Evolutionary conservation across 2,113 vertebrate genomes (phyloP), one percentile per base, ranked within the genome.

Genomic region (Nesoenas mayeri): DNA sequence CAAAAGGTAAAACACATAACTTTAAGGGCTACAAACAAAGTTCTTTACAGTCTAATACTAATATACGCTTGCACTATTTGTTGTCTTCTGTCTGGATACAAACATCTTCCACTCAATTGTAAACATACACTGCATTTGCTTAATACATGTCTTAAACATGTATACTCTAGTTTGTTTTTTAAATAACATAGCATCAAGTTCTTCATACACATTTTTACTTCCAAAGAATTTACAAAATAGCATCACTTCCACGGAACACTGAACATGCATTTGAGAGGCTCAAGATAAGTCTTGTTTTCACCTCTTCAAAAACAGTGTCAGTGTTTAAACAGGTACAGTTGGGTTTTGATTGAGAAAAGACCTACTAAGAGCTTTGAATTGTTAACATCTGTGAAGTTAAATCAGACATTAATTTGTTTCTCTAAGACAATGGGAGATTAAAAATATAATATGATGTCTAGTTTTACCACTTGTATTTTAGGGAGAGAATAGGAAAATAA

Each of bases 221-320:
- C 61, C 8, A 21, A 67, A 65, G 38, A 50, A 29, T 10, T 79
- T 73, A 28, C 8, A 32, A 25, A 66, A 22, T 42, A 40, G 5
- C 31, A 9, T 60, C 3, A 1, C 3, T 88, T 50, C 13, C 26
- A 6, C n/a, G 6, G 5, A 36, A 21, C 2, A 2, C 15, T 72
- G 29, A 34, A 56, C 22, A 24, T 61, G 9, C 91, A 21, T 53
- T 80, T 78, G 47, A 91, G n/a, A 65, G 14, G 28, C 15, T 83
- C 6, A 38, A 89, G 11, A 17, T 42, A 58, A 60, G 15, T 51
- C 21, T 62, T 81, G 10, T 4, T 88, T 89, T 79, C 47, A 40
- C 12, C 6, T 1, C 44, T 65, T 67, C 31, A 79, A 78, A 64
- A 48, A 38, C 21, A 48, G 11, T 31, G 13, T 80, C 47, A 48